A percentile compares a stretch with the other conserved stretches of the same genome.
Conservation (phyloP, 2,797 vertebrate species). For the Miichthys miiuy region DNA sequence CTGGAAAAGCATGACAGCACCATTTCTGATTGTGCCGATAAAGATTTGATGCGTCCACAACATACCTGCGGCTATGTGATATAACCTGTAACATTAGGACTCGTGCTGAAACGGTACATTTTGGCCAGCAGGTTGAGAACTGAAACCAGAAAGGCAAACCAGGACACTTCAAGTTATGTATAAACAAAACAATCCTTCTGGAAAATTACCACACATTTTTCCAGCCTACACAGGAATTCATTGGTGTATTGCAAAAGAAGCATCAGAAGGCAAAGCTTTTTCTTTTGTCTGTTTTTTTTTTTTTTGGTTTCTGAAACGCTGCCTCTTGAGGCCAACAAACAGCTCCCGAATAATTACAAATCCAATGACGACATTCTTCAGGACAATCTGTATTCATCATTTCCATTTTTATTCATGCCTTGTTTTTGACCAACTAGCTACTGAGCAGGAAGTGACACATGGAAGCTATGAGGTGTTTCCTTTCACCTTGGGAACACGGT, state of each 20-base stretch:
- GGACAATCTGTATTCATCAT: slow-evolving; percentile 20
- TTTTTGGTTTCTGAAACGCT: background rate
- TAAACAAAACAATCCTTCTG: slow-evolving; percentile 31
- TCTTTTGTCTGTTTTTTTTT: background rate
- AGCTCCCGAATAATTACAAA: background rate
- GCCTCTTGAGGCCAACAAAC: slow-evolving; percentile 11
- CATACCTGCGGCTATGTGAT: background rate
- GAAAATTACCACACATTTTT: slow-evolving; percentile 26
- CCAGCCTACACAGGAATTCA: background rate
- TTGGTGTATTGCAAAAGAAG: background rate
- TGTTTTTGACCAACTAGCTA: slow-evolving; percentile 44
- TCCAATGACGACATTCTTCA: slow-evolving; percentile 11
- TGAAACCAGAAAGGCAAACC: slow-evolving; percentile 18
- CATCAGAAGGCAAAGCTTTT: background rate
- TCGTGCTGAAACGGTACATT: background rate
- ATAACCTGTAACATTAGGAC: slow-evolving; percentile 7
- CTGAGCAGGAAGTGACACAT: slow-evolving; percentile 77
- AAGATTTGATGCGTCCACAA: background rate
- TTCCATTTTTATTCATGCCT: slow-evolving; percentile 36
- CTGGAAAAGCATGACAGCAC: slow-evolving; percentile 3
- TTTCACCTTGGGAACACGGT: slow-evolving; percentile 56
- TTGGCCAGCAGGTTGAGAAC: slow-evolving; percentile 12
- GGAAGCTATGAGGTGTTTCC: slow-evolving; percentile 72
- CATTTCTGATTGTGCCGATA: background rate
- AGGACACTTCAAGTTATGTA: slow-evolving; percentile 1